Evolutionary conservation across 2,113 vertebrate genomes (phyloP).

Genomic region (Entomyzon cyanotis): DNA sequence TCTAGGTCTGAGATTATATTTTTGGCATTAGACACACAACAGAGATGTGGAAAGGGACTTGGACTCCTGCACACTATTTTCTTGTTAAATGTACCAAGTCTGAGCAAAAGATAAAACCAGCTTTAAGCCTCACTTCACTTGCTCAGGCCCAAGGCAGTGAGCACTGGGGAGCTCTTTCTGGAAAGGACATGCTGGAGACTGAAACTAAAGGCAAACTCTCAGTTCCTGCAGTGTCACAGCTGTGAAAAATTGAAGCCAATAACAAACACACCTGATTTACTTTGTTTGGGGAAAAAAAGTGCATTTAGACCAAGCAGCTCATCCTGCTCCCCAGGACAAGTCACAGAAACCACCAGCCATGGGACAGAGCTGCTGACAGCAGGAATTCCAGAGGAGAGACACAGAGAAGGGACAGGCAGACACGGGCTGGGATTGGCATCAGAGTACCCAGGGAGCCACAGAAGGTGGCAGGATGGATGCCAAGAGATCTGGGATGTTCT

Average conservation of each 20-base stretch:
- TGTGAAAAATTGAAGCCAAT: background rate
- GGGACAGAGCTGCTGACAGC: background rate
- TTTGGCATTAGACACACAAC: background rate
- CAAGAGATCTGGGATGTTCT: background rate
- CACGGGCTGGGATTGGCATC: background rate
- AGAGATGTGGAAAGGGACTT: background rate
- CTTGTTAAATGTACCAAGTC: background rate
- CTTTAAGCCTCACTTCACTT: background rate
- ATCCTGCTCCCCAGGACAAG: background rate
- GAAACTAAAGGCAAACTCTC: background rate
- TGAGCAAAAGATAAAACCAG: background rate
- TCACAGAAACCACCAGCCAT: rapidly evolving
- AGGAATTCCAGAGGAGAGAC: background rate
- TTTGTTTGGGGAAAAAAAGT: background rate
- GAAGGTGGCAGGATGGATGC: background rate
- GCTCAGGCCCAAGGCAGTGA: background rate
- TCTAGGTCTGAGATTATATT: rapidly evolving
- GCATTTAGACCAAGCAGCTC: background rate
- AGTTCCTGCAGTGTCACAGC: background rate
- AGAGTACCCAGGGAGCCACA: background rate
- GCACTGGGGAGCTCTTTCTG: background rate
- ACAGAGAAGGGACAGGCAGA: background rate
- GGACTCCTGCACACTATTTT: background rate
- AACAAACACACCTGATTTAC: background rate
- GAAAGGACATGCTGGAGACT: background rate